phyloP scores from a whole-genome alignment of 2,888 invertebrate species.

The Spodoptera littoralis region DNA sequence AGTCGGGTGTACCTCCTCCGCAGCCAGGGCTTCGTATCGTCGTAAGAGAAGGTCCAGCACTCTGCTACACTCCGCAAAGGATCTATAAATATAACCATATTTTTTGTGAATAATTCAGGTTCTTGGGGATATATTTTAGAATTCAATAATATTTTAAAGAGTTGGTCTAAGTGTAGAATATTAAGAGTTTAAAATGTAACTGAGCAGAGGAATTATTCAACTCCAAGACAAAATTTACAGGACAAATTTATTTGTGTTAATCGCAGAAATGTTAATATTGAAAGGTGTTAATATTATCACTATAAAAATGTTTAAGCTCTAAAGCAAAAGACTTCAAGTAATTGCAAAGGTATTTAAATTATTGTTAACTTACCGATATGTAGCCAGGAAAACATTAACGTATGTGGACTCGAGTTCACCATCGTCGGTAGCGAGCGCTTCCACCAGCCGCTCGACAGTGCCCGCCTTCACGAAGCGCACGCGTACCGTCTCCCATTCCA shows the following conservation, averaged over 20 bases:
- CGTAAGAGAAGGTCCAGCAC: slow-evolving; percentile 95
- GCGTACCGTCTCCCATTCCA: slow-evolving; percentile 99
- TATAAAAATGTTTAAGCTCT: no score
- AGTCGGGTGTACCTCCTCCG: slow-evolving; percentile 86
- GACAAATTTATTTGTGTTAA: no score
- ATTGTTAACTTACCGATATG: slow-evolving; percentile 91
- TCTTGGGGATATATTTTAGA: no score
- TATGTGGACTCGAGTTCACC: slow-evolving; percentile 99
- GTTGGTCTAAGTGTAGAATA: no score
- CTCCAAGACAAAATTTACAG: no score
- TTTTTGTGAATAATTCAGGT: not conserved
- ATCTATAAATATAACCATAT: slow-evolving; percentile 67
- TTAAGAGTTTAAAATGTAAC: no score
- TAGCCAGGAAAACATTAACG: slow-evolving; percentile 98
- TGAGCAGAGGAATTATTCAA: no score
- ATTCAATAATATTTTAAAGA: no score
- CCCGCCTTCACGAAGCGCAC: slow-evolving; percentile 98
- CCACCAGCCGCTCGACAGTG: slow-evolving; percentile 97
- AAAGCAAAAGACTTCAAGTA: no score
- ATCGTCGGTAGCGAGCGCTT: slow-evolving; percentile 97
- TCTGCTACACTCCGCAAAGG: slow-evolving; percentile 95
- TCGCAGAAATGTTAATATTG: no score
- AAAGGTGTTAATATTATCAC: no score
- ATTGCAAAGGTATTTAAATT: no score
- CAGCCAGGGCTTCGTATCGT: slow-evolving; percentile 92